A percentile compares a stretch with the other conserved stretches of the same genome.
Evolutionary conservation across 2,888 invertebrate genomes (phyloP).

Genomic region (Dioctria linearis): DNA sequence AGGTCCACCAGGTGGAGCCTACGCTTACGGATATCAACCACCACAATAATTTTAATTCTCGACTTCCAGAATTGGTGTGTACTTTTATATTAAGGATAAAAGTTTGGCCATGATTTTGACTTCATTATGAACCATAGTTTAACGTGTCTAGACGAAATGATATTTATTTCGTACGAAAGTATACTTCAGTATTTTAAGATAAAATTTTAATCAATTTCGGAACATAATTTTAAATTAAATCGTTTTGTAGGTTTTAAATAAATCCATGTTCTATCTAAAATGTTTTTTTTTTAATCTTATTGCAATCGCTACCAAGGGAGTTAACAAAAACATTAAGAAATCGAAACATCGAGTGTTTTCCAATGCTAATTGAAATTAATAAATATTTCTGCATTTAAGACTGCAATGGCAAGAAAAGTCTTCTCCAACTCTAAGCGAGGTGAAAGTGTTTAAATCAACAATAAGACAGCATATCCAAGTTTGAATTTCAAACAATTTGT

Average conservation of each 20-base stretch:
- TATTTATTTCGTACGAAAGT: conserved; percentile 45
- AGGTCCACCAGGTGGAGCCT: conserved; percentile 81
- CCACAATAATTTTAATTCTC: conserved; percentile 70
- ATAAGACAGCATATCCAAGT: no score
- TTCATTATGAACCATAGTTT: conserved; percentile 16
- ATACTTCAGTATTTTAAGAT: conserved; percentile 42
- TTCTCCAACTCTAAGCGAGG: no score
- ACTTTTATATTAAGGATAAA: conserved; percentile 6
- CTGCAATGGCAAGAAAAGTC: no score
- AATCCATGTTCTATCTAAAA: conserved; percentile 12
- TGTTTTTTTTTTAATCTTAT: background rate
- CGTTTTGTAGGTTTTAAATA: conserved; percentile 49
- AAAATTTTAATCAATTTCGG: conserved; percentile 29
- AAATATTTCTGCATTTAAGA: no score
- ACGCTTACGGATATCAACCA: conserved; percentile 86
- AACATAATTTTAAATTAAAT: conserved; percentile 37
- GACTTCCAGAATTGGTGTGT: conserved; percentile 51
- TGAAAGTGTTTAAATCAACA: no score
- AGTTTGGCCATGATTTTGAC: conserved; percentile 30
- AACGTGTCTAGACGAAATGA: conserved; percentile 25
- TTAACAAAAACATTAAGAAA: no score
- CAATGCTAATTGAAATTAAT: no score
- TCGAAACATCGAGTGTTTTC: no score
- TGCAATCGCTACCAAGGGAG: no score
- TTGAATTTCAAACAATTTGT: no score